Base-by-base conservation (phyloP, 1,140 invertebrate genomes). In the Philotrypesis tridentata region DNA sequence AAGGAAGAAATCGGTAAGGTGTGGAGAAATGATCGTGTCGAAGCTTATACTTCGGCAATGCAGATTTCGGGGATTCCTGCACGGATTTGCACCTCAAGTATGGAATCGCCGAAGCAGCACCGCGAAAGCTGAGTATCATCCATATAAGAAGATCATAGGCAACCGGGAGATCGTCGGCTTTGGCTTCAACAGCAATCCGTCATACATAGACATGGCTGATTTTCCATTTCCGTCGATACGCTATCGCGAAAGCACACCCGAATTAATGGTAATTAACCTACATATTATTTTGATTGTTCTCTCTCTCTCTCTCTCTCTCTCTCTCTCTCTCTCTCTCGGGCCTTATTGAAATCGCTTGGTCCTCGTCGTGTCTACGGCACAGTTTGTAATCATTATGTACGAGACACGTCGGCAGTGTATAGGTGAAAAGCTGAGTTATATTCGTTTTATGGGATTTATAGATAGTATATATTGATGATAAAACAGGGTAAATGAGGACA, bases 101-200 rank as follows among this genome's bases (percentile, higher is more conserved):
- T 2, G 14, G 21, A 40, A 17, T 37, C 31, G 29, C 31, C 7
- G 48, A 55, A n/a, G 5, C 48, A 21, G 48, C 21, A 55, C 21
- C 14, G 17, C 67, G 29, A 31, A 14, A 70, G 3, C 1, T 21
- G 31, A 70, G 3, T 5, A 70, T 12, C 7, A 70, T 29, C 63
- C 75, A 6, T 11, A 85, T 63, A 79, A 82, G 12, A 55, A 29
- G 0, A 87, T 77, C 75, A 81, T 85, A 25, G 95, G 95, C 74
- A 93, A 93, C 68, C 89, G 95, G 75, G 95, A 96, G 87, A 92
- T 95, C 31, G 94, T 96, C 76, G 95, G 95, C 17, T 93, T 86
- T 89, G 95, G 95, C n/a, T 84, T 92, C 40, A 94, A 94, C 88
- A 94, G 94, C 31, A 68, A 86, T 40, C 89, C 92, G 6, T 88